phyloP scores from a whole-genome alignment of 2,797 vertebrate species.

The Fringilla coelebs region DNA sequence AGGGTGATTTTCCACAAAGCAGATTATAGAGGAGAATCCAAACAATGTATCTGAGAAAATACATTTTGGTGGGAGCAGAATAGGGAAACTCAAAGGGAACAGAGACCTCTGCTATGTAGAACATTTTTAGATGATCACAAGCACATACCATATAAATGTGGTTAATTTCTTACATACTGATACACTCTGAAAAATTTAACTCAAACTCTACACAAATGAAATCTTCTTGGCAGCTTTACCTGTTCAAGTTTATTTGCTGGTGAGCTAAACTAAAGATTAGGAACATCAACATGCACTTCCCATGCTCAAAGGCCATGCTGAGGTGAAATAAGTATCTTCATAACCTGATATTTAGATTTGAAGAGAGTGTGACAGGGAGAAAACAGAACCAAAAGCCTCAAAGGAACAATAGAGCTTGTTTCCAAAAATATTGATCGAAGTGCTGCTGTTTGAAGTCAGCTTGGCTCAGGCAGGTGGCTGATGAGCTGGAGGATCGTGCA shows the following conservation, averaged over 20 bases:
- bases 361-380: background rate
- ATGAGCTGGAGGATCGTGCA: background rate
- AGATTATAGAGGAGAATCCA: background rate
- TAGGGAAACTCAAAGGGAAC: fast-evolving
- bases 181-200: background rate
- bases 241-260: background rate
- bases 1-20: background rate
- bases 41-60: background rate
- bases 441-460: background rate
- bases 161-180: background rate
- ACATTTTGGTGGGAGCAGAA: background rate
- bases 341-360: background rate
- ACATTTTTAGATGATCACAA: background rate
- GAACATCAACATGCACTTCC: background rate
- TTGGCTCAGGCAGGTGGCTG: background rate
- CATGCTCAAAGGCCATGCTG: background rate
- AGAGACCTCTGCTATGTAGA: background rate
- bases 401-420: background rate
- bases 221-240: background rate
- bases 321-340: background rate
- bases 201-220: background rate
- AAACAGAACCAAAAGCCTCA: background rate
- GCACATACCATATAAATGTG: background rate
- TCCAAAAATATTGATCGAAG: slow-evolving; percentile 9
- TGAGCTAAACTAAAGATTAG: background rate